Base-by-base conservation (phyloP, 2,888 invertebrate genomes). In the Tachina lurida region DNA sequence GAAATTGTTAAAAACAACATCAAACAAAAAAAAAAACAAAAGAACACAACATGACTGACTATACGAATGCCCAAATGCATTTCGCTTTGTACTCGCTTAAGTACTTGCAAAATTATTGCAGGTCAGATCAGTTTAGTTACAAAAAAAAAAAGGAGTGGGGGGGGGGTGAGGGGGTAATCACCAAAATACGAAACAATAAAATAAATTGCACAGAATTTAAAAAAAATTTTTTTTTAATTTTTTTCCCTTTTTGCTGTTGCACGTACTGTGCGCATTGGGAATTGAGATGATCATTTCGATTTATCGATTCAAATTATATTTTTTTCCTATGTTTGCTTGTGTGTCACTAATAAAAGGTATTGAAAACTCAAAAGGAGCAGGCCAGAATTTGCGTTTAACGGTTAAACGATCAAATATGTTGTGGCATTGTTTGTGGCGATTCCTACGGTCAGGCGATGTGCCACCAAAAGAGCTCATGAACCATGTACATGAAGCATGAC, bases 51-150 rank as follows among this genome's bases (percentile, higher is more conserved):
- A 71, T n/a, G 45, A 83, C 54, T n/a, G 45, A 83, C 54, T 43
- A 49, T 60, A 43, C 54, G 43, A 60, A 62, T 62, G 13, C 10
- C n/a, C 1, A 19, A 19, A 13, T 82, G 84, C 89, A 89, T 89
- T 89, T 90, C 89, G 88, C 88, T 87, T 81, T 81, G 76, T 60
- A 62, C 15, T 45, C 31, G 39, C 39, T 31, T 73, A 63, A 67
- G 87, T 84, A 89, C 89, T 88, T 87, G 85, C 84, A 86, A 88
- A 87, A 87, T 88, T 78, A 84, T 86, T 87, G 71, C 86, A 84
- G 87, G 82, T 88, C 87, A 87, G 41, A 78, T 67, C 45, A 78
- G 76, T 81, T 82, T 71, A 41, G 79, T 56, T 39, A 19, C 41
- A 77, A 76, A 76, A 62, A 63, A 7, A 7, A 31, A n/a, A n/a